Percentiles rank a stretch among this genome's conserved stretches.
Evolutionary conservation across 2,888 invertebrate species (phyloP).

Genomic region (Leptothorax acervorum): DNA sequence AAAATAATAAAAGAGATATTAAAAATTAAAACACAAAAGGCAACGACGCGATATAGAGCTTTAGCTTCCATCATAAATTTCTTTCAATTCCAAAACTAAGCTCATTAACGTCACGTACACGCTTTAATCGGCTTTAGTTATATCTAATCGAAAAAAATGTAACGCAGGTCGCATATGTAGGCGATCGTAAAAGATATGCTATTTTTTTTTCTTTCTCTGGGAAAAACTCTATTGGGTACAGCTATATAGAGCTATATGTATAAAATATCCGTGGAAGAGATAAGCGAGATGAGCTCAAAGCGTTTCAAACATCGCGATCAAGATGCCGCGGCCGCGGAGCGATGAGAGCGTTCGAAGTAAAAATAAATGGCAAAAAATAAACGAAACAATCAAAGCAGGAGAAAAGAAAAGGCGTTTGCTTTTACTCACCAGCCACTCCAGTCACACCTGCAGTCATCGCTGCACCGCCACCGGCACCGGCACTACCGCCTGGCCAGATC

Average conservation of each 20-base stretch:
- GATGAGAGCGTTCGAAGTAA: not conserved
- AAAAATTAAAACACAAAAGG: not conserved
- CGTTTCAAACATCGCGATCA: not conserved
- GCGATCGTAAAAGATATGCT: not conserved
- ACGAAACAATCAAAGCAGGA: not conserved
- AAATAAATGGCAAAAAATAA: not conserved
- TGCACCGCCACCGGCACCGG: not conserved
- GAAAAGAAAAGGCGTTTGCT: not conserved
- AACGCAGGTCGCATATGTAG: not conserved
- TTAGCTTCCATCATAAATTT: constrained; percentile 1
- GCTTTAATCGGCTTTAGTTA: constrained; percentile 28
- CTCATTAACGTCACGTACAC: constrained; percentile 10
- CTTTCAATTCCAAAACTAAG: not conserved
- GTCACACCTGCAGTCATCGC: too few relatives aligned
- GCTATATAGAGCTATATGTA: too few relatives aligned
- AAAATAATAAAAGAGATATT: too few relatives aligned
- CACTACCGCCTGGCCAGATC: constrained; percentile 44
- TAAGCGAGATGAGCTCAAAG: not conserved
- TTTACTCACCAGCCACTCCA: not conserved
- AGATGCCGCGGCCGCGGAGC: not conserved
- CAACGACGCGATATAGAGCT: not conserved
- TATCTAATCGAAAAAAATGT: constrained; percentile 5
- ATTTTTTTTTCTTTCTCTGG: not conserved
- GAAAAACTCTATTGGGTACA: too few relatives aligned
- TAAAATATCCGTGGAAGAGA: not conserved